Conservation (phyloP, 1,140 invertebrate genomes). For the Drosophila jambulina region DNA sequence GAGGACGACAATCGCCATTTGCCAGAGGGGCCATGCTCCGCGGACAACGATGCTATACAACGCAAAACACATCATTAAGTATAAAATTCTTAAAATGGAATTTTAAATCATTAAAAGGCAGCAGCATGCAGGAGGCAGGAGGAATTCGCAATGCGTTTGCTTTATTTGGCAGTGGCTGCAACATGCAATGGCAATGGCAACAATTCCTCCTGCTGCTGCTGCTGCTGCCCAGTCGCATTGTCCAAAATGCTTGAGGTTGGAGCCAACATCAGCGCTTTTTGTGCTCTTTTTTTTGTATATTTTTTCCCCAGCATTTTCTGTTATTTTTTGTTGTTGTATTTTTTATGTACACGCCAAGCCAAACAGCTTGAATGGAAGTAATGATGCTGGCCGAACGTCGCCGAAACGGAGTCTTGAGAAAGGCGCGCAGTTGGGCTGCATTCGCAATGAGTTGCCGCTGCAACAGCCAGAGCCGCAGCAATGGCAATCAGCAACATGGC, state of each 20-base stretch:
- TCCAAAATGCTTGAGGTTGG: slow-evolving; percentile 76
- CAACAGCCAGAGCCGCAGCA: slow-evolving; percentile 47
- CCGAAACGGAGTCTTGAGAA: slow-evolving; percentile 75
- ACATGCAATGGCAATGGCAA: slow-evolving; percentile 78
- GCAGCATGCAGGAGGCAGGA: slow-evolving; percentile 51
- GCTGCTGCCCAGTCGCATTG: slow-evolving; percentile 70
- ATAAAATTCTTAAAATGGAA: slow-evolving; percentile 86
- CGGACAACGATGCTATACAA: slow-evolving; percentile 70
- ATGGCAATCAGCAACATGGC: slow-evolving; percentile 81
- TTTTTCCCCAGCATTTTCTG: slow-evolving; percentile 12
- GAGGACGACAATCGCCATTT: slow-evolving; percentile 65
- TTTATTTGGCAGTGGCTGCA: slow-evolving; percentile 77
- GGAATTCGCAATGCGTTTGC: slow-evolving; percentile 83
- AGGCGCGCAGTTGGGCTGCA: slow-evolving; percentile 77
- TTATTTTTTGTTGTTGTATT: slow-evolving; percentile 39
- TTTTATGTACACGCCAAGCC: slow-evolving; percentile 81
- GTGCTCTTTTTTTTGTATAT: slow-evolving; percentile 23
- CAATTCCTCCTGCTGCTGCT: slow-evolving; percentile 36
- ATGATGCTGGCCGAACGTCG: slow-evolving; percentile 72
- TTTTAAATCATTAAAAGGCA: slow-evolving; percentile 85
- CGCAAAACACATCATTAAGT: slow-evolving; percentile 85
- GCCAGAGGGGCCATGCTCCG: slow-evolving; percentile 32
- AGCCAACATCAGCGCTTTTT: slow-evolving; percentile 48
- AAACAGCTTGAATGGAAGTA: slow-evolving; percentile 84
- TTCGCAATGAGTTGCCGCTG: slow-evolving; percentile 78